These are phyloP conservation scores for Poeciliopsis infans DNA, from an alignment of 2,797 vertebrate genomes.

Conservation along the genomic window DNA sequence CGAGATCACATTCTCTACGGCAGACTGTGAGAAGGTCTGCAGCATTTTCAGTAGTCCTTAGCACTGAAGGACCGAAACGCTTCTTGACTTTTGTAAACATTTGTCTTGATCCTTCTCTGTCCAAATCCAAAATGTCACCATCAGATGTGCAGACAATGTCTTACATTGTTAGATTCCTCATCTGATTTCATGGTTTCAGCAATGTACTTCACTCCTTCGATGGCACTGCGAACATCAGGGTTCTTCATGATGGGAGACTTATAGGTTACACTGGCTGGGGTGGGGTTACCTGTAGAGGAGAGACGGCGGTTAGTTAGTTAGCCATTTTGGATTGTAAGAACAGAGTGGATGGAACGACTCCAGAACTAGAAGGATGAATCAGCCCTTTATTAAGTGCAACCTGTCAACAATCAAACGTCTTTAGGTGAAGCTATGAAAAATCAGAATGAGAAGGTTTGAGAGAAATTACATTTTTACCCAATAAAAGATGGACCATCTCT, in stretches of 20 bases:
- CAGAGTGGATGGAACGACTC: background rate
- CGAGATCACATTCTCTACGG: background rate
- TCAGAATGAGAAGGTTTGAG: background rate
- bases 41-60: too few species aligned
- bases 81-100: background rate
- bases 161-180: conserved; percentile 92
- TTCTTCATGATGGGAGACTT: conserved; percentile 90
- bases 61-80: background rate
- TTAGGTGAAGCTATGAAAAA: background rate
- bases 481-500: too few species aligned
- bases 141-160: conserved; percentile 25
- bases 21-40: too few species aligned
- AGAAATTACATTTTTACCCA: too few species aligned
- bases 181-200: conserved; percentile 95
- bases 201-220: conserved; percentile 96
- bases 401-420: background rate
- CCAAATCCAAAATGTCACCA: background rate
- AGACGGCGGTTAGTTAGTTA: background rate
- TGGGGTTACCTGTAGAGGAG: conserved; percentile 79
- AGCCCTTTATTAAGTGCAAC: background rate
- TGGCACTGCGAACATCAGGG: conserved; percentile 92
- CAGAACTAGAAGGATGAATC: background rate
- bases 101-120: background rate
- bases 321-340: background rate
- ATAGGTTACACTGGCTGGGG: conserved; percentile 85